Evolutionary conservation across 23 tunicate species (phyloP), one percentile per base, ranked within the genome.

Genomic region (Diplosoma virens): DNA sequence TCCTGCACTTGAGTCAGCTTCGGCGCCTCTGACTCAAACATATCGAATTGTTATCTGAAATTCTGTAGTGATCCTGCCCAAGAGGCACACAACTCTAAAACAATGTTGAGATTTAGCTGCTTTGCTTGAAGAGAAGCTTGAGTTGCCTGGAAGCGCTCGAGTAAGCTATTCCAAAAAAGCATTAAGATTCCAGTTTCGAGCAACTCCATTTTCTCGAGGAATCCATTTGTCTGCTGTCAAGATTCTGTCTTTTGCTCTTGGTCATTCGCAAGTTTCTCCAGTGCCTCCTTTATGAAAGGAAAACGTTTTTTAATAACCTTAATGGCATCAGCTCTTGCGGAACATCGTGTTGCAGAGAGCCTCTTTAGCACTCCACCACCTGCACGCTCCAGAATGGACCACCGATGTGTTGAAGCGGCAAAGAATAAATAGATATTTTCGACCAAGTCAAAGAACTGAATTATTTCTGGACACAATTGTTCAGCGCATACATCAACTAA

Each of bases 361-460:
- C 35, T 63, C 70, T 28, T 63, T 63, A 63, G 70, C 70, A 63
- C 70, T 63, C 35, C 70, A 63, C 35, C 70, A 63, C 70, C 20
- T 63, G 70, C 9, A 6, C 35, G 20, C 70, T 63, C 70, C 70
- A 28, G 35, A 63, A 63, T 63, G 70, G 35, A 63, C 70, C 33
- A 63, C 70, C 70, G 35, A n/a, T 63, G 70, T 63, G 70, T 63
- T 63, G 35, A 63, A 63, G 70, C 35, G 29, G 35, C 36, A 63
- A 63, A 63, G 70, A 63, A 63, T 25, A 28, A 14, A 63, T n/a
- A 63, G 70, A 63, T 63, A 63, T 63, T 63, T 63, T 63, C 35
- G 20, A 30, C 70, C 11, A 63, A 63, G 70, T 63, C 35, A 26
- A 63, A 63, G 70, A 63, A 25, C 70, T 56, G 64, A 63, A 63